Evolutionary conservation across 2,888 invertebrate species (phyloP).

Genomic region (Lasioglossum villosulum): DNA sequence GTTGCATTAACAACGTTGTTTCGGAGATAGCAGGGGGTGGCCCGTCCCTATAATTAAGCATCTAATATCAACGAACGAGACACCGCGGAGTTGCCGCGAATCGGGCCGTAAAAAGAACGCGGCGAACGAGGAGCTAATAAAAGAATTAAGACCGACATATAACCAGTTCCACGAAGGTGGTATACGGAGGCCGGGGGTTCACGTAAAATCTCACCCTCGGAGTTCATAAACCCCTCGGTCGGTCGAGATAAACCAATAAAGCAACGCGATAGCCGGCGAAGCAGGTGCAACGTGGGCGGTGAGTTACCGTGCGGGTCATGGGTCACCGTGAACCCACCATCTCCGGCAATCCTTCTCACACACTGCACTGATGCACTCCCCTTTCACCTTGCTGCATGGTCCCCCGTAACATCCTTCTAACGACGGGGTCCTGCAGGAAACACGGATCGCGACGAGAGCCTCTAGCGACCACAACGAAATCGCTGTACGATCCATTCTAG

Average conservation of each 20-base stretch:
- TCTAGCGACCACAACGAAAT: conserved; percentile 29
- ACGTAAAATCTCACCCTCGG: conserved; percentile 72
- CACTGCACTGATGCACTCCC: conserved; percentile 55
- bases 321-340: conserved; percentile 76
- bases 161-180: conserved; percentile 57
- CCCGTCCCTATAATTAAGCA: conserved; percentile 12
- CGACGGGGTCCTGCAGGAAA: conserved; percentile 61
- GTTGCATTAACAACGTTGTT: not conserved
- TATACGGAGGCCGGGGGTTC: conserved; percentile 72
- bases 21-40: not conserved
- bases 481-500: too few relatives aligned
- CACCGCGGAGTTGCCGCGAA: conserved; percentile 1
- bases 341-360: conserved; percentile 77
- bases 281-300: conserved; percentile 83
- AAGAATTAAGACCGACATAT: conserved; percentile 53
- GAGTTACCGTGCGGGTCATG: conserved; percentile 79
- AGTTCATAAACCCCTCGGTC: conserved; percentile 73
- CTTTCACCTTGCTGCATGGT: conserved; percentile 45
- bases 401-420: conserved; percentile 61
- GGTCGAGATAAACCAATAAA: conserved; percentile 81
- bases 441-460: conserved; percentile 13
- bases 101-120: conserved; percentile 25
- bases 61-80: conserved; percentile 1
- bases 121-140: conserved; percentile 43
- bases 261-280: conserved; percentile 75